phyloP scores from a whole-genome alignment of 2,113 vertebrate species.

The Cebidichthys violaceus region DNA sequence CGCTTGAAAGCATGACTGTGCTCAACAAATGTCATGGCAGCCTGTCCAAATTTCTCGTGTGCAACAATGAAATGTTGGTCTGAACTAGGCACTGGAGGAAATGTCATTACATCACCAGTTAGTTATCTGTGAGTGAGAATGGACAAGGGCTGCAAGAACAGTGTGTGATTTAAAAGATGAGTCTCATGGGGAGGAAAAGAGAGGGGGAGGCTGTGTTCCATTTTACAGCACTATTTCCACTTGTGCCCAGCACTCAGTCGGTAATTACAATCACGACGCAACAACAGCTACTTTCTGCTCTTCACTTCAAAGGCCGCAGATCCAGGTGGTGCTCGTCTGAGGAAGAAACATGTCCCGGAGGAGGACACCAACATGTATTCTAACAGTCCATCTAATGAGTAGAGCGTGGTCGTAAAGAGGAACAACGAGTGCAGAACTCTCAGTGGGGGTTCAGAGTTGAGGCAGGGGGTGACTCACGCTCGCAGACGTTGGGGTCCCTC shows the following conservation, averaged over 20 bases:
- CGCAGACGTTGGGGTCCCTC: conserved; percentile 90
- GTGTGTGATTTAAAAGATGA: conserved; percentile 11
- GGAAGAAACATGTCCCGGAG: background rate
- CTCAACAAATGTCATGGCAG: background rate
- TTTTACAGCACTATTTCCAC: conserved; percentile 33
- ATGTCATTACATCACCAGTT: background rate
- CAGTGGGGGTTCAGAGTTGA: background rate
- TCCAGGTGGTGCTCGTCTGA: conserved; percentile 48
- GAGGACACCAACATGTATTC: background rate
- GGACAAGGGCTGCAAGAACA: background rate
- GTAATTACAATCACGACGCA: conserved; percentile 39
- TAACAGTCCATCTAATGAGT: background rate
- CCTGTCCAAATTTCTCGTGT: background rate
- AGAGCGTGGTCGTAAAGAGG: background rate
- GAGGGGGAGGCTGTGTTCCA: background rate
- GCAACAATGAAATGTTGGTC: background rate
- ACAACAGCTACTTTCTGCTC: conserved; percentile 39
- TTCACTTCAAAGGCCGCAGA: conserved; percentile 52
- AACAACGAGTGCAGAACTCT: background rate
- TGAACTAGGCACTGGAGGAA: background rate
- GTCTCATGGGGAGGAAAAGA: conserved; percentile 1
- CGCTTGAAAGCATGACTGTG: background rate
- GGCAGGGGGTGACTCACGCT: conserved; percentile 83
- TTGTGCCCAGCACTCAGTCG: conserved; percentile 7
- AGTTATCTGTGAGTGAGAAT: background rate